phyloP scores from a whole-genome alignment of 1,140 invertebrate genomes.

The Sarcophaga bullata region DNA sequence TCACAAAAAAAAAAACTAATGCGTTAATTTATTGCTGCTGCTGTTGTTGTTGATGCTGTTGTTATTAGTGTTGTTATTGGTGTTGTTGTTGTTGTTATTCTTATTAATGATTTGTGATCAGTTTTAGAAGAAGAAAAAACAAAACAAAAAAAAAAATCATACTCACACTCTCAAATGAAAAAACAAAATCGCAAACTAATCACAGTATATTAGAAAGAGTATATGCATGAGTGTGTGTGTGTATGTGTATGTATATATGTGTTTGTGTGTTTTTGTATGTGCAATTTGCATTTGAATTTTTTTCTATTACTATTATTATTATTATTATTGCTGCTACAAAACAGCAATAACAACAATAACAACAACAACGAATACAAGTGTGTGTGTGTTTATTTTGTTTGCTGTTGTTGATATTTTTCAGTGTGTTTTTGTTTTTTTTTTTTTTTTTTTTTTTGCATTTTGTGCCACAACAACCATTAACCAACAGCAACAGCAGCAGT shows the following conservation, averaged over 20 bases:
- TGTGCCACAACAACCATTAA: neutral
- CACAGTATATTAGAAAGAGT: neutral
- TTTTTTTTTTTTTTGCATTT: too few species aligned
- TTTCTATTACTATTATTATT: slow-evolving; percentile 31
- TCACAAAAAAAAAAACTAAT: neutral
- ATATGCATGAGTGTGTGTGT: too few species aligned
- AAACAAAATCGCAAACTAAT: neutral
- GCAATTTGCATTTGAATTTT: slow-evolving; percentile 38
- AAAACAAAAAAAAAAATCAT: neutral
- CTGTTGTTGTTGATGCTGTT: neutral
- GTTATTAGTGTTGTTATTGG: neutral
- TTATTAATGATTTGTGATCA: too few species aligned
- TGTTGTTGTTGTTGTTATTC: neutral
- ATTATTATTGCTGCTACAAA: neutral
- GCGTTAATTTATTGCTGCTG: slow-evolving; percentile 4
- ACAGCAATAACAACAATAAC: slow-evolving; percentile 1
- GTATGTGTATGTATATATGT: slow-evolving; percentile 4
- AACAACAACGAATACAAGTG: slow-evolving; percentile 20
- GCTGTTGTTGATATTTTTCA: slow-evolving; percentile 11
- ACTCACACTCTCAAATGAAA: neutral
- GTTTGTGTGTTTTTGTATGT: slow-evolving; percentile 10
- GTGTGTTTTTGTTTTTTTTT: neutral
- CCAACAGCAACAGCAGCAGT: slow-evolving; percentile 31
- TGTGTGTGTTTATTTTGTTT: slow-evolving; percentile 1
- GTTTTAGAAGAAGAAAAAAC: neutral